These are phyloP conservation scores for Alaudala cheleensis DNA, from an alignment of 2,113 vertebrate genomes.

Conservation along the genomic window DNA sequence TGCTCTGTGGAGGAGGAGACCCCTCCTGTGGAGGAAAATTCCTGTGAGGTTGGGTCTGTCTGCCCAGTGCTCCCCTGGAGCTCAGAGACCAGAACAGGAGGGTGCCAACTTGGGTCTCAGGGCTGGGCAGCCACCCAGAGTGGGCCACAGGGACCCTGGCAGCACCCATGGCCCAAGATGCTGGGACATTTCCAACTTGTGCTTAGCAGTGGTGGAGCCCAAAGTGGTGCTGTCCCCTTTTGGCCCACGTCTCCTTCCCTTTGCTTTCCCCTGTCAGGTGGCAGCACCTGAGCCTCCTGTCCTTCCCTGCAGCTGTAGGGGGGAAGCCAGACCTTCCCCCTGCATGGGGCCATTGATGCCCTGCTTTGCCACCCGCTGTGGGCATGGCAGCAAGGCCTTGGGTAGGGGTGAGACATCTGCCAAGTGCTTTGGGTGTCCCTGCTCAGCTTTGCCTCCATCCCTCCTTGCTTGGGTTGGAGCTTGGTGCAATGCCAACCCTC, in stretches of 20 bases:
- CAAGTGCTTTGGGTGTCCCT: background rate
- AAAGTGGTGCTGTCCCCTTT: background rate
- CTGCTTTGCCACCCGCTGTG: background rate
- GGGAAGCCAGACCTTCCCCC: background rate
- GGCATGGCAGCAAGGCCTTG: background rate
- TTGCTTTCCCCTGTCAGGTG: background rate
- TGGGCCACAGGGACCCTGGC: background rate
- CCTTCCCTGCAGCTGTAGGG: accelerated
- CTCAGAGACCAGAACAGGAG: background rate
- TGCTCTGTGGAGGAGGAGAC: background rate
- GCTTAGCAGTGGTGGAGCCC: background rate
- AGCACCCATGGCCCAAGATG: background rate
- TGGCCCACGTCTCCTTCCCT: background rate
- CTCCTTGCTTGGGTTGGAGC: background rate
- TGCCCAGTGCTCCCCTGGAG: background rate
- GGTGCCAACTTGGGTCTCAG: accelerated
- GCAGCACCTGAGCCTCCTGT: background rate
- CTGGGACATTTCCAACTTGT: background rate
- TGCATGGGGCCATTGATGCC: accelerated
- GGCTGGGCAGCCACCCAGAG: background rate
- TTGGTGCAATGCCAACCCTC: accelerated
- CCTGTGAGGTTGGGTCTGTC: background rate
- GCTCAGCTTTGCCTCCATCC: background rate
- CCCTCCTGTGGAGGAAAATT: accelerated
- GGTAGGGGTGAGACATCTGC: background rate